A percentile compares a stretch with the other conserved stretches of the same genome.
phyloP scores from a whole-genome alignment of 2,888 invertebrate genomes.

The Cetonia aurata region DNA sequence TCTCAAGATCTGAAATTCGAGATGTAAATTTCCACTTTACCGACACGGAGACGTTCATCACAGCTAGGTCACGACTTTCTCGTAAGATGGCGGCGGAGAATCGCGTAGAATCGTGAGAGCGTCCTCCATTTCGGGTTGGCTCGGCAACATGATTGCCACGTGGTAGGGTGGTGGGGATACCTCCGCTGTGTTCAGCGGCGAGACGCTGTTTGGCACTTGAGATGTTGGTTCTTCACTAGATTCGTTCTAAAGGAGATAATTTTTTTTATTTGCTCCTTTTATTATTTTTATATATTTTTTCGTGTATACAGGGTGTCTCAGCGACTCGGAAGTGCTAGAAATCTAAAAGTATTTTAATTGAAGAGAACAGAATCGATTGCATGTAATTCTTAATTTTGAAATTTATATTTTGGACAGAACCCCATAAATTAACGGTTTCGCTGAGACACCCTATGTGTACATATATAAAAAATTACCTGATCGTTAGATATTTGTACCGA shows the following conservation, averaged over 20 bases:
- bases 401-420: no score
- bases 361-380: background rate
- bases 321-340: no score
- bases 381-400: no score
- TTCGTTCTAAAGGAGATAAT: slow-evolving; percentile 40
- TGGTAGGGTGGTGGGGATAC: slow-evolving; percentile 86
- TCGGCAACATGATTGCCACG: slow-evolving; percentile 80
- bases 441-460: no score
- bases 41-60: no score
- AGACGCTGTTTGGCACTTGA: slow-evolving; percentile 52
- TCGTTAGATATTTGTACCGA: slow-evolving; percentile 46
- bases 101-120: slow-evolving; percentile 65
- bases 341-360: slow-evolving; percentile 13
- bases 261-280: background rate
- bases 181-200: slow-evolving; percentile 53
- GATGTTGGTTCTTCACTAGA: slow-evolving; percentile 47
- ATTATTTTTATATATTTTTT: background rate
- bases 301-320: background rate
- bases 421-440: no score
- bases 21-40: no score
- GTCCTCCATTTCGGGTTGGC: slow-evolving; percentile 65
- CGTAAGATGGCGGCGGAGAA: slow-evolving; percentile 81
- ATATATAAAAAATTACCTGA: slow-evolving; percentile 48
- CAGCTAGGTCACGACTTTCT: slow-evolving; percentile 77
- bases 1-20: no score